Base-by-base conservation (phyloP, 2,888 invertebrate genomes). In the Lasioglossum malachurum region DNA sequence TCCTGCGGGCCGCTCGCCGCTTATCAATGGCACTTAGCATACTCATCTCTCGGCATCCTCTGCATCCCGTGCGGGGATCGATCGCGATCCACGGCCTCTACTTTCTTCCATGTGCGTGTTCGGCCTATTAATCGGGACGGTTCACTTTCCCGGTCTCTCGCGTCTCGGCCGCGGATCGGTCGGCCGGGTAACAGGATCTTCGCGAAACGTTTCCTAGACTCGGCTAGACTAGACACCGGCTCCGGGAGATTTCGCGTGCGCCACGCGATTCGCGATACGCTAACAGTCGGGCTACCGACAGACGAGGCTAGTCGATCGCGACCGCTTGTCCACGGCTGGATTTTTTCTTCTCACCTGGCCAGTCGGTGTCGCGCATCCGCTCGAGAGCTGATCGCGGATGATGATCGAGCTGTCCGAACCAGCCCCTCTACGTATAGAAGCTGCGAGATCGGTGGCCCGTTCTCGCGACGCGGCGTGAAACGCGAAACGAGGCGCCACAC, bases 111-210 rank as follows among this genome's bases (percentile, higher is more conserved):
- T 73, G 81, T 79, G 67, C 85, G 82, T 78, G 82, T 78, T 84
- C 82, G 88, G 80, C 82, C 87, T 84, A 88, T 91, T 91, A 91
- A 91, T 91, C 82, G 77, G 44, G 53, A 71, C 78, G 80, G 88
- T 92, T 93, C 91, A 94, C 93, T 94, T 93, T 93, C 93, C 93
- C 86, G 78, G 31, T 78, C 53, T 78, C 53, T 64, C 23, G 49
- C 23, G 49, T 44, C 78, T 41, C 53, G 49, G 75, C 92, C 89
- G 89, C 91, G 86, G 90, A 89, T 84, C 86, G 44, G 57, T 38
- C 57, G 64, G 41, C 84, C 60, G 84, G 88, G 93, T 93, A 94
- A 94, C 92, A 93, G 92, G 92, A 94, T 93, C 93, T 86, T 89
- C 89, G 88, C 81, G 84, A 83, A 78, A 67, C 83, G 87, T 88